A percentile compares a stretch with the other conserved stretches of the same genome.
Conservation (phyloP, 2,113 vertebrate species). For the Sinosuthora webbiana region DNA sequence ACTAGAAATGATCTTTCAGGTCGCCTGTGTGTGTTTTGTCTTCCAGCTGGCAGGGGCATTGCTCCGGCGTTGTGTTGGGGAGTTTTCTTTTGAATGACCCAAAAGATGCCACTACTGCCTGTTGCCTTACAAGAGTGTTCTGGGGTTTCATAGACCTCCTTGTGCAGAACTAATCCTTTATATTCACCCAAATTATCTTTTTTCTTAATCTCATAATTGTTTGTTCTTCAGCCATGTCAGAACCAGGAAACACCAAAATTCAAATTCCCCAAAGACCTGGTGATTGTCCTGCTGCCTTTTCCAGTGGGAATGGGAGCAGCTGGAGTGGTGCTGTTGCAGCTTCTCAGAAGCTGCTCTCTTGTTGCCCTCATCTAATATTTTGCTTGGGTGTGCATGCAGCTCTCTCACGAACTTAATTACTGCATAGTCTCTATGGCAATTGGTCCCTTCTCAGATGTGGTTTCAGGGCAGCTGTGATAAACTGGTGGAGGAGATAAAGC, state of each 20-base stretch:
- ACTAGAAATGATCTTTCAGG: not conserved
- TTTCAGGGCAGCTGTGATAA: slow-evolving; percentile 21
- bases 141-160: not conserved
- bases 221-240: not conserved
- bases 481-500: not conserved
- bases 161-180: not conserved
- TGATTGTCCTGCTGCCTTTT: not conserved
- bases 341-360: not conserved
- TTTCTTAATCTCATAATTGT: not conserved
- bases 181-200: not conserved
- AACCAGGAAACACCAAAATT: not conserved
- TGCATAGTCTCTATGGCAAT: not conserved
- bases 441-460: slow-evolving; percentile 1
- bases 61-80: not conserved
- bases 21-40: not conserved
- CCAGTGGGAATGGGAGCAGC: not conserved
- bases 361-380: not conserved
- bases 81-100: not conserved
- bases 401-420: slow-evolving; percentile 4
- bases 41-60: not conserved
- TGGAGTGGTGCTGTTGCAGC: not conserved
- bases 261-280: not conserved
- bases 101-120: not conserved
- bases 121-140: not conserved
- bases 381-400: not conserved